Conservation (phyloP, 53 echinoderm and acorn worm species). For the Holothuria scabra region DNA sequence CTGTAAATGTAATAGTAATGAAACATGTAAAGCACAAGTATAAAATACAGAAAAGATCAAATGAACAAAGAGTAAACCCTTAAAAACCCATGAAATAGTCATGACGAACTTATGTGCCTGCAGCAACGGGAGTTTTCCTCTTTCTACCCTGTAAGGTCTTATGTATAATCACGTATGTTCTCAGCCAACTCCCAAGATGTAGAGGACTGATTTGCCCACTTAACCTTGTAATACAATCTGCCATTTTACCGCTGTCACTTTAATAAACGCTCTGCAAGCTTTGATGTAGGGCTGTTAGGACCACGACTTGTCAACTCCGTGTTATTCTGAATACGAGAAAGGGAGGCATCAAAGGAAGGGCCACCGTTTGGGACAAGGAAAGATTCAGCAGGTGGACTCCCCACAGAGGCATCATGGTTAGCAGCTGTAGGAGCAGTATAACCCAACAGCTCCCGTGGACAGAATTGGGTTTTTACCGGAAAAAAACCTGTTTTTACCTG, state of each 20-base stretch:
- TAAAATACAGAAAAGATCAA: no score
- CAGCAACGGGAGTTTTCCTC: slow-evolving; percentile 29
- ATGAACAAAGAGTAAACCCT: neutral
- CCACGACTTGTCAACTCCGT: neutral
- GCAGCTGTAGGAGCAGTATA: neutral
- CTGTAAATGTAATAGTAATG: no score
- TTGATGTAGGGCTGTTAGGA: neutral
- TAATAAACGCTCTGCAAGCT: neutral
- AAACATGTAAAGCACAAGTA: no score
- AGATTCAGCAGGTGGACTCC: neutral
- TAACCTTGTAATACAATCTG: slow-evolving; percentile 31
- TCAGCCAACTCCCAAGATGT: slow-evolving; percentile 30
- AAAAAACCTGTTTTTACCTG: no score
- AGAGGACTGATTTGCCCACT: slow-evolving; percentile 27
- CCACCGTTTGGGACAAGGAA: neutral
- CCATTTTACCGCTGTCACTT: slow-evolving; percentile 27
- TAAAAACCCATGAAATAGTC: neutral
- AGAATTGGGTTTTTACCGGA: no score
- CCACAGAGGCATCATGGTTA: neutral
- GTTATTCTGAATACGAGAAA: neutral
- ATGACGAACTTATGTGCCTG: slow-evolving; percentile 9
- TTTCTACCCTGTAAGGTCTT: slow-evolving; percentile 6
- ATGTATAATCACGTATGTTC: slow-evolving; percentile 11
- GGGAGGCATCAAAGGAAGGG: neutral
- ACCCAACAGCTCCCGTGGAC: neutral